A percentile compares a stretch with the other conserved stretches of the same genome.
Conservation (phyloP, 2,797 vertebrate genomes). For the Acanthiza pusilla region DNA sequence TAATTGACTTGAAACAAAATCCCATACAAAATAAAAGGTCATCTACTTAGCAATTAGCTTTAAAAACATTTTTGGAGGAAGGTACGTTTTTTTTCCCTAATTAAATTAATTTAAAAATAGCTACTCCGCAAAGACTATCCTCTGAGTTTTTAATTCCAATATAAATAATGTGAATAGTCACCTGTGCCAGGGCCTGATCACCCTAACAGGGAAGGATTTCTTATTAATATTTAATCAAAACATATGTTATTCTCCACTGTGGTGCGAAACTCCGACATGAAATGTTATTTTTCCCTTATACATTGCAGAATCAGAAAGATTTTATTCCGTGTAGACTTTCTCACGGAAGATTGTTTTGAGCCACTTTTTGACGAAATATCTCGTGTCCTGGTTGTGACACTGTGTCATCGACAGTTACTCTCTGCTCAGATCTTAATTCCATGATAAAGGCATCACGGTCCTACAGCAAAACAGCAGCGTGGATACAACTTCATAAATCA, state of each 20-base stretch:
- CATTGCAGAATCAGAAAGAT: background rate
- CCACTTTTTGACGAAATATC: background rate
- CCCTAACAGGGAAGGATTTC: background rate
- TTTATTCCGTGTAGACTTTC: background rate
- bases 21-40: background rate
- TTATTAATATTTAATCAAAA: background rate
- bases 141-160: background rate
- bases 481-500: background rate
- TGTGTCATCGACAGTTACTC: background rate
- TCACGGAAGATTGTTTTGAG: background rate
- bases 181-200: background rate
- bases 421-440: background rate
- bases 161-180: background rate
- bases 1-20: background rate
- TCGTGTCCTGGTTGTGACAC: background rate
- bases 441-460: background rate
- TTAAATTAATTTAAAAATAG: background rate
- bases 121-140: background rate
- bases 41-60: background rate
- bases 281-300: background rate
- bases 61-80: background rate
- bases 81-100: background rate
- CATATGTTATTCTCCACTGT: fast-evolving
- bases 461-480: background rate
- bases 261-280: background rate